phyloP scores from a whole-genome alignment of 1,140 invertebrate genomes.

The Drosophila mojavensis region DNA sequence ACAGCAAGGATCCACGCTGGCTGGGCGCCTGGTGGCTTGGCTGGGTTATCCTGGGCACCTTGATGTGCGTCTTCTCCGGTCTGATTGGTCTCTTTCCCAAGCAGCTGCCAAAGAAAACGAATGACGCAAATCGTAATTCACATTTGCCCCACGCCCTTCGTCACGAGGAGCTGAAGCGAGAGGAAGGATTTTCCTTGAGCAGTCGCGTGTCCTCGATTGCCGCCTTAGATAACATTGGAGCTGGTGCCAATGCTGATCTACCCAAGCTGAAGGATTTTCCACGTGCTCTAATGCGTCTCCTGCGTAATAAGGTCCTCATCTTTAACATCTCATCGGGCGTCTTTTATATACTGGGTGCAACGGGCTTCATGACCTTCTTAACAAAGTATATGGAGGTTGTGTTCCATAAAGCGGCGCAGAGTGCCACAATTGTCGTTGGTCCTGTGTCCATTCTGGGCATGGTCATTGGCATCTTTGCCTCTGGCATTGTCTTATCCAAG shows the following conservation, averaged over 20 bases:
- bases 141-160: slow-evolving; percentile 73
- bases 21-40: slow-evolving; percentile 90
- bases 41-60: slow-evolving; percentile 86
- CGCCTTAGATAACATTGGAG: slow-evolving; percentile 64
- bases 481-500: slow-evolving; percentile 87
- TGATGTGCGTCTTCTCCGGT: slow-evolving; percentile 86
- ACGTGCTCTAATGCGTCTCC: slow-evolving; percentile 85
- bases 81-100: slow-evolving; percentile 87
- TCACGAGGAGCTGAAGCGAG: slow-evolving; percentile 68
- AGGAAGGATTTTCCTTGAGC: slow-evolving; percentile 69
- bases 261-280: slow-evolving; percentile 85
- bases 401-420: slow-evolving; percentile 87
- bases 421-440: slow-evolving; percentile 87
- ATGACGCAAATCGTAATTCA: slow-evolving; percentile 61
- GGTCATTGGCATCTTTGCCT: slow-evolving; percentile 87
- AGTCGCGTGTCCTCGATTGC: slow-evolving; percentile 72
- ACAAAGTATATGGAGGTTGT: slow-evolving; percentile 90
- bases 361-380: slow-evolving; percentile 89
- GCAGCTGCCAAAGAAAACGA: slow-evolving; percentile 82
- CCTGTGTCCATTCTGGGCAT: slow-evolving; percentile 86
- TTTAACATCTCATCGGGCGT: slow-evolving; percentile 86
- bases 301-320: slow-evolving; percentile 87
- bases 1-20: slow-evolving; percentile 87
- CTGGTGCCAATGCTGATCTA: slow-evolving; percentile 59
- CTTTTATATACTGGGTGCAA: slow-evolving; percentile 87